Evolutionary conservation across 2,113 vertebrate genomes (phyloP), one percentile per base, ranked within the genome.

Genomic region (Vidua chalybeata): DNA sequence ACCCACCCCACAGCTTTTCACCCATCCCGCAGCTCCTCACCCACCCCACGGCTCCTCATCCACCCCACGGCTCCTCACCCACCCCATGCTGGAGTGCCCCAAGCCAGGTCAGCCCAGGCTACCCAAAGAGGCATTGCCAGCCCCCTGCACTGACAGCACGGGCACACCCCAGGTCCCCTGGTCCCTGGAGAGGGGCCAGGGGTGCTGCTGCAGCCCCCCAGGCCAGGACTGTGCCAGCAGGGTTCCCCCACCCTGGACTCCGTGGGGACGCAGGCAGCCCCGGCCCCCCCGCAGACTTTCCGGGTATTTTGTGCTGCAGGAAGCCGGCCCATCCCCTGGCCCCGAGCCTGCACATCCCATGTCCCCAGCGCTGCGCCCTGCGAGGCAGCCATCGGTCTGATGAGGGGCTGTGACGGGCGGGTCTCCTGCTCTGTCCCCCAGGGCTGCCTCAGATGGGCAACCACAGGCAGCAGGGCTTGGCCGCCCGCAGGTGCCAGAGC

Each of bases 231-330:
- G 7, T 61, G 89, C 64, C 73, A 78, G 41, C 41, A 66, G 46
- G 31, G n/a, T 21, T 84, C 55, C 27, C 61, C 66, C 73, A 64
- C 28, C 56, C 59, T 3, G 2, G 46, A 16, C 14, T 87, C 51
- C 1, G 2, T 1, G 61, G 56, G 89, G 94, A 87, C 84, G 77
- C 27, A 37, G 63, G 46, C 81, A 49, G 73, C 19, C 54, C 61
- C 0, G 1, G 17, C 78, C 82, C 87, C 75, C 59, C 85, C 31
- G 28, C 91, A 46, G 79, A 77, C 48, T 13, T 96, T 96, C 94
- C 94, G 91, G 96, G 59, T 89, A 96, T 96, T 96, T 92, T 89
- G 7, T 90, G 89, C 80, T 0, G 9, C 94, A 96, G 96, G 96
- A 96, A 96, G 72, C 87, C 15, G 0, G 89, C 89, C 90, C 89